Conservation (phyloP, 2,888 invertebrate genomes). For the Caenorhabditis sulstoni region DNA sequence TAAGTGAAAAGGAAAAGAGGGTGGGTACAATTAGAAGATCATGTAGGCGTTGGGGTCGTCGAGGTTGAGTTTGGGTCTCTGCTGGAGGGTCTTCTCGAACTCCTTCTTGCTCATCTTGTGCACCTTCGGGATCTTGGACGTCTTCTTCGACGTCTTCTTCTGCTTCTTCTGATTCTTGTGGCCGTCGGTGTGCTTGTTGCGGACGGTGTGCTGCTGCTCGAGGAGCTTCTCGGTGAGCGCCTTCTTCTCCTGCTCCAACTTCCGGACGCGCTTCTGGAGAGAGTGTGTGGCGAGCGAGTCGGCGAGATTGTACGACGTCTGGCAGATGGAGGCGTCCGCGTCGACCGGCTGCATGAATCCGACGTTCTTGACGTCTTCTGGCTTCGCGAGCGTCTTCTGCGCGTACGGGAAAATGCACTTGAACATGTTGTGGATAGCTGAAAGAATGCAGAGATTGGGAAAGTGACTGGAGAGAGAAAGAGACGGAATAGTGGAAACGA, state of each 20-base stretch:
- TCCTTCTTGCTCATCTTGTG: not conserved
- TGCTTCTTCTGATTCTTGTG: not conserved
- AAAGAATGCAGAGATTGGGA: too few relatives aligned
- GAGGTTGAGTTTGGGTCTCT: not conserved
- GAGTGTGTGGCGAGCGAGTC: slow-evolving; percentile 12
- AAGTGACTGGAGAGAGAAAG: too few relatives aligned
- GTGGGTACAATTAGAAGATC: not conserved
- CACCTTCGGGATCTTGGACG: not conserved
- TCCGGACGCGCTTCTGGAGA: slow-evolving; percentile 14
- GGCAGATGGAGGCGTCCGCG: slow-evolving; percentile 12
- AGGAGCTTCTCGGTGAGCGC: slow-evolving; percentile 24
- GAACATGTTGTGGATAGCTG: slow-evolving; percentile 22
- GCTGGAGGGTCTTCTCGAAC: not conserved
- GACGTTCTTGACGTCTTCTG: slow-evolving; percentile 6
- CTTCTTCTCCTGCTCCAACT: slow-evolving; percentile 32
- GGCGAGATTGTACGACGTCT: slow-evolving; percentile 30
- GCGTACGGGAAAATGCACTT: slow-evolving; percentile 32
- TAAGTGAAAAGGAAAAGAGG: not conserved
- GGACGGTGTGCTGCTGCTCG: slow-evolving; percentile 12
- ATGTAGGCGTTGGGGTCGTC: slow-evolving; percentile 31
- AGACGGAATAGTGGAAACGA: too few relatives aligned
- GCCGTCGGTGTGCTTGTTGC: not conserved
- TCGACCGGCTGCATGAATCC: slow-evolving; percentile 1
- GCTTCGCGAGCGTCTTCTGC: not conserved
- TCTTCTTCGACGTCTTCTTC: not conserved